Evolutionary conservation across 2,888 invertebrate genomes (phyloP).

Genomic region (Perizoma affinitatum): DNA sequence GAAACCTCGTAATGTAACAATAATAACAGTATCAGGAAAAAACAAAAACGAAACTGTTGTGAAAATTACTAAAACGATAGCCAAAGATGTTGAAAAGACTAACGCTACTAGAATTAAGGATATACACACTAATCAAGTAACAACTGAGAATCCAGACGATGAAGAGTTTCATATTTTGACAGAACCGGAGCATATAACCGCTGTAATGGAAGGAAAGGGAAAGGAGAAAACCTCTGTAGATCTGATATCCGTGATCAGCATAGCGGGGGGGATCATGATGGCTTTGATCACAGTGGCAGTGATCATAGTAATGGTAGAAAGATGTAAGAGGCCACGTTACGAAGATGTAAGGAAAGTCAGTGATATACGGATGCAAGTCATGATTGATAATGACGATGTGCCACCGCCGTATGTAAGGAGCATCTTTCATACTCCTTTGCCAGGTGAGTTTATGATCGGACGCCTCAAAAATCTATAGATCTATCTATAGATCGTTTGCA

Average conservation of each 20-base stretch:
- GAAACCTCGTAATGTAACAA: conserved; percentile 36
- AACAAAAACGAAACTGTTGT: conserved; percentile 28
- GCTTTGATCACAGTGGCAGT: conserved; percentile 79
- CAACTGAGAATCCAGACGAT: conserved; percentile 64
- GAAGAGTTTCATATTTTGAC: conserved; percentile 83
- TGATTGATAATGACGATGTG: conserved; percentile 71
- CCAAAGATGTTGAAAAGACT: conserved; percentile 42
- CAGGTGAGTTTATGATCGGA: conserved; percentile 63
- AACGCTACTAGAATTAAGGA: conserved; percentile 43
- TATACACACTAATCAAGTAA: conserved; percentile 54
- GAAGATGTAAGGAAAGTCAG: conserved; percentile 73
- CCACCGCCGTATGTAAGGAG: conserved; percentile 82
- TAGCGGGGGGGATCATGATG: conserved; percentile 80
- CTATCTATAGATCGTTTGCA: too few relatives aligned
- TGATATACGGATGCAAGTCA: conserved; percentile 76
- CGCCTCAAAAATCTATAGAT: too few relatives aligned
- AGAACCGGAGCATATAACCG: conserved; percentile 82
- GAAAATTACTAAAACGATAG: conserved; percentile 30
- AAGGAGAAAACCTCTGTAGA: conserved; percentile 69
- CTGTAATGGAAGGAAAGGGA: conserved; percentile 76
- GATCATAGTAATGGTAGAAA: conserved; percentile 76
- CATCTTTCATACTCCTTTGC: conserved; percentile 83
- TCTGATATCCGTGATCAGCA: conserved; percentile 78
- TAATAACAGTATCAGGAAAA: conserved; percentile 35
- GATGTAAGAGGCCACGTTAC: conserved; percentile 71